These are phyloP conservation scores for Rotaria socialis DNA, from an alignment of 2,888 invertebrate species.

Conservation along the genomic window DNA sequence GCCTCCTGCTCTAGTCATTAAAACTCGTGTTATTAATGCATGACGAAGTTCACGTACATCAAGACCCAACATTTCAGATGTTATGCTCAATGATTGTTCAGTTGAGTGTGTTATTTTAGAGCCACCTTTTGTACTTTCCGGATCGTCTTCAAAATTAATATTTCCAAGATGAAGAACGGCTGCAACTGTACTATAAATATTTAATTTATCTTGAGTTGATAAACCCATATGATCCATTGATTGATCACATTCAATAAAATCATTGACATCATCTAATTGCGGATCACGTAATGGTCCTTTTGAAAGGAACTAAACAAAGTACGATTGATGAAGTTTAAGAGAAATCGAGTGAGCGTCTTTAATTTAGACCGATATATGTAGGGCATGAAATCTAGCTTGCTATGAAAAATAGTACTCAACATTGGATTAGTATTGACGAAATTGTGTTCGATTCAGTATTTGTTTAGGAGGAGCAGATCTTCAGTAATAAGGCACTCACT, in stretches of 20 bases:
- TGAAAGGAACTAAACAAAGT: neutral
- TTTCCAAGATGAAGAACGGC: slow-evolving; percentile 91
- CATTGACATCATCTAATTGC: slow-evolving; percentile 82
- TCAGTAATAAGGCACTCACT: too few relatives aligned
- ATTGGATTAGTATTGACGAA: too few relatives aligned
- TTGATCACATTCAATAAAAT: slow-evolving; percentile 77
- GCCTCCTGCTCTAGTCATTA: neutral
- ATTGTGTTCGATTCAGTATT: too few relatives aligned
- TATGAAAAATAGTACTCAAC: too few relatives aligned
- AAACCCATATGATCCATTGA: slow-evolving; percentile 73
- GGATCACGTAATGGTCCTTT: slow-evolving; percentile 77
- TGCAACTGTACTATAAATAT: slow-evolving; percentile 81
- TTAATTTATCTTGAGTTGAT: slow-evolving; percentile 69
- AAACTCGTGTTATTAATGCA: slow-evolving; percentile 77
- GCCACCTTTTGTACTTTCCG: slow-evolving; percentile 67
- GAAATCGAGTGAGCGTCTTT: too few relatives aligned
- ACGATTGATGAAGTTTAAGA: too few relatives aligned
- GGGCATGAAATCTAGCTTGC: too few relatives aligned
- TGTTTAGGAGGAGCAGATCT: too few relatives aligned
- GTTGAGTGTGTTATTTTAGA: slow-evolving; percentile 60
- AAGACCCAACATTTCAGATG: slow-evolving; percentile 70
- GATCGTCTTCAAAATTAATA: slow-evolving; percentile 85
- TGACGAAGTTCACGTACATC: slow-evolving; percentile 74
- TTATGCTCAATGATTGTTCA: slow-evolving; percentile 69
- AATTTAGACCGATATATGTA: too few relatives aligned